Percentiles rank a stretch among this genome's conserved stretches.
Evolutionary conservation across 2,888 invertebrate genomes (phyloP).

Genomic region (Hipparchia semele): DNA sequence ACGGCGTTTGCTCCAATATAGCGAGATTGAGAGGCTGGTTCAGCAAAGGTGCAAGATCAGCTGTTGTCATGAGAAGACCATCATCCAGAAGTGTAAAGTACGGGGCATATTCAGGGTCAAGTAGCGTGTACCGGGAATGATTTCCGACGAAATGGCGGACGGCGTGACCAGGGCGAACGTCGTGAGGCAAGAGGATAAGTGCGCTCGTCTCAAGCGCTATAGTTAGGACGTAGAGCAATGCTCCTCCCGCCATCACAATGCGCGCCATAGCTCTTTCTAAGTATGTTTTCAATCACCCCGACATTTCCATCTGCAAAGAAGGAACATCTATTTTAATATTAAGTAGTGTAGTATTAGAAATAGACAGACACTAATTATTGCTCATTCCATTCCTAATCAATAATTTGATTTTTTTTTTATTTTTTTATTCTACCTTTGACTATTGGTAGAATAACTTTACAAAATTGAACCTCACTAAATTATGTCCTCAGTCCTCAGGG

Average conservation of each 20-base stretch:
- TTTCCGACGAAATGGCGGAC: conserved; percentile 89
- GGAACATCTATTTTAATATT: neutral
- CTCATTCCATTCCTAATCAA: neutral
- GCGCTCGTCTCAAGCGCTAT: conserved; percentile 62
- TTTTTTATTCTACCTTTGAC: neutral
- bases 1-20: conserved; percentile 91
- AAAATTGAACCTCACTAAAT: no score
- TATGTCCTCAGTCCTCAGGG: no score
- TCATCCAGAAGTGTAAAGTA: conserved; percentile 94
- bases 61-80: conserved; percentile 95
- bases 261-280: conserved; percentile 64
- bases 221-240: conserved; percentile 68
- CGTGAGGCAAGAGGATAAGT: conserved; percentile 91
- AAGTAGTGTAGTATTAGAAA: no score
- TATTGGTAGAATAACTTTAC: neutral
- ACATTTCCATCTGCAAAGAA: conserved; percentile 71
- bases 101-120: conserved; percentile 91
- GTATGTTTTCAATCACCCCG: conserved; percentile 58
- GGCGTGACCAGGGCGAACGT: conserved; percentile 94
- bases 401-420: neutral
- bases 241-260: conserved; percentile 67
- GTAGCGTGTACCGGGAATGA: conserved; percentile 79
- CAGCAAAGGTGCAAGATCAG: conserved; percentile 91
- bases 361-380: neutral
- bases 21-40: conserved; percentile 92